Base-by-base conservation (phyloP, 2,888 invertebrate genomes). In the Portevinia maculata region DNA sequence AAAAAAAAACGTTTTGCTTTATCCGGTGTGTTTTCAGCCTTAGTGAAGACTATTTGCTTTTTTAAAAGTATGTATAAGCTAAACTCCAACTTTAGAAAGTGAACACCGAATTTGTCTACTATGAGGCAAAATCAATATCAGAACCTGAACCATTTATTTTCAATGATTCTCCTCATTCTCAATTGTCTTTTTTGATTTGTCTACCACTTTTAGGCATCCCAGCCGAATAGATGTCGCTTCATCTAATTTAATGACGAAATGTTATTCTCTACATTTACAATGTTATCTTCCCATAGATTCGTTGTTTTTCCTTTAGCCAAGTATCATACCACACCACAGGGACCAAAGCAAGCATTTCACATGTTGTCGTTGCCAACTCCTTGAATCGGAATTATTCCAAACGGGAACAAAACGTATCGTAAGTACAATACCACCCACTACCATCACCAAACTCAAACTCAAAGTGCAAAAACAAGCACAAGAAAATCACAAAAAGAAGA, bases 161-260 rank as follows among this genome's bases (percentile, higher is more conserved):
- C n/a, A n/a, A n/a, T n/a, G n/a, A n/a, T n/a, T n/a, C n/a, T n/a
- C n/a, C n/a, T n/a, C n/a, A n/a, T n/a, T n/a, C n/a, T n/a, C n/a
- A n/a, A n/a, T n/a, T n/a, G n/a, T n/a, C n/a, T n/a, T n/a, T n/a
- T 15, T 15, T n/a, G 17, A n/a, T 8, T 28, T 34, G n/a, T n/a
- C n/a, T 37, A 21, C 6, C 46, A 19, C 62, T 53, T 60, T 52
- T 46, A 7, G 73, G 41, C 62, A n/a, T 53, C 73, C 7, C 55
- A 55, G 73, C 4, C 1, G 37, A 44, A 13, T 24, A 15, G 21
- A 53, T 32, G 62, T 28, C 41, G 9, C 37, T 48, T n/a, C 64
- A 48, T 65, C 46, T 41, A 65, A 50, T 65, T 74, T 55, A 65
- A 64, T 64, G 64, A 57, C 30, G 21, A 30, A 53, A 30, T 73